phyloP scores from a whole-genome alignment of 2,113 vertebrate genomes.

The Hippocampus mohnikei region DNA sequence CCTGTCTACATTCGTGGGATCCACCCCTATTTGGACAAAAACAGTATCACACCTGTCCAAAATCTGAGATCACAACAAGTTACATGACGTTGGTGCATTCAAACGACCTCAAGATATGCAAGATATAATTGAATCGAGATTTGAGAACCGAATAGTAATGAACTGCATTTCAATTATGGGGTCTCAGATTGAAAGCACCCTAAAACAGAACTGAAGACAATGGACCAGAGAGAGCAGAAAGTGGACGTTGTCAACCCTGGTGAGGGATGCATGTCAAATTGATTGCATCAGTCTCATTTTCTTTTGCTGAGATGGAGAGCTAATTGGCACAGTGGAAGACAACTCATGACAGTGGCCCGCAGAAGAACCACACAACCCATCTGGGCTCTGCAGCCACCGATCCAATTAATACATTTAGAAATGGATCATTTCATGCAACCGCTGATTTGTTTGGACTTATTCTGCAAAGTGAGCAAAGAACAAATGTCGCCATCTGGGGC shows the following conservation, averaged over 20 bases:
- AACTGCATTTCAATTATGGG: neutral
- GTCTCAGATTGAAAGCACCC: neutral
- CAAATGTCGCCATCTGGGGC: neutral
- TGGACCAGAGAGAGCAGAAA: neutral
- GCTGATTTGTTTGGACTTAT: neutral
- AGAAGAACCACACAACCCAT: neutral
- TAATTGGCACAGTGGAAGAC: slow-evolving; percentile 23
- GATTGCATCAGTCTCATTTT: slow-evolving; percentile 42
- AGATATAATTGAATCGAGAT: no score
- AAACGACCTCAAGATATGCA: no score
- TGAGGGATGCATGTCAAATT: neutral
- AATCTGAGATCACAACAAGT: no score
- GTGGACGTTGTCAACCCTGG: neutral
- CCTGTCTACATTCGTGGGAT: no score
- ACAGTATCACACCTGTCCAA: no score
- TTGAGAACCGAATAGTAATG: neutral
- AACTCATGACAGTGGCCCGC: neutral
- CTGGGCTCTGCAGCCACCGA: neutral
- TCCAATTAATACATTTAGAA: neutral
- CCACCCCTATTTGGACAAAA: no score
- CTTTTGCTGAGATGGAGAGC: slow-evolving; percentile 29
- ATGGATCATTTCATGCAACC: neutral
- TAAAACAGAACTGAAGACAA: neutral
- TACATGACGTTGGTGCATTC: no score
- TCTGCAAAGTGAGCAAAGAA: neutral